Conservation (phyloP, 2,113 vertebrate species). For the Etia nguti region DNA sequence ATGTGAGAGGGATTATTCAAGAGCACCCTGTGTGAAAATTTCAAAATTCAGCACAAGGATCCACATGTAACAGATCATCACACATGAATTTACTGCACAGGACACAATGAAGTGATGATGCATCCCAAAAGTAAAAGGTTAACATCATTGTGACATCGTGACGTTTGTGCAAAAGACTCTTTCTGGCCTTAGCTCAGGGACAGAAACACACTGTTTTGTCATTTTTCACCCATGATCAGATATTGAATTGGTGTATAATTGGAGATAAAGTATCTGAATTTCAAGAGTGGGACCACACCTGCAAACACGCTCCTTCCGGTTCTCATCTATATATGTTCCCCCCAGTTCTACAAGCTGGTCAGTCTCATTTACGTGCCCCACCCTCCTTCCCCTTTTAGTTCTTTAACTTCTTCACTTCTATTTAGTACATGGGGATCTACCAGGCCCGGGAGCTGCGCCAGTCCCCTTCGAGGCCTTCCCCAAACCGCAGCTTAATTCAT, state of each 20-base stretch:
- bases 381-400: too few species aligned
- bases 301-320: too few species aligned
- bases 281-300: too few species aligned
- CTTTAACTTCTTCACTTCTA: too few species aligned
- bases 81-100: background rate
- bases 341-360: too few species aligned
- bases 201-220: background rate
- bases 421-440: too few species aligned
- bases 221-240: background rate
- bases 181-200: background rate
- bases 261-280: too few species aligned
- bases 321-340: too few species aligned
- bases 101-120: background rate
- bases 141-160: background rate
- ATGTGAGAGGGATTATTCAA: background rate
- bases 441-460: too few species aligned
- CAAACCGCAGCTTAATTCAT: too few species aligned
- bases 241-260: background rate
- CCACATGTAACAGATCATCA: background rate
- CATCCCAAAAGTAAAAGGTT: background rate
- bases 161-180: background rate
- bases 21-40: background rate
- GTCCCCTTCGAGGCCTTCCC: too few species aligned
- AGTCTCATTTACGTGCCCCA: too few species aligned
- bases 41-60: background rate